Conservation (phyloP, 2,888 invertebrate species). For the Megalurothrips usitatus region DNA sequence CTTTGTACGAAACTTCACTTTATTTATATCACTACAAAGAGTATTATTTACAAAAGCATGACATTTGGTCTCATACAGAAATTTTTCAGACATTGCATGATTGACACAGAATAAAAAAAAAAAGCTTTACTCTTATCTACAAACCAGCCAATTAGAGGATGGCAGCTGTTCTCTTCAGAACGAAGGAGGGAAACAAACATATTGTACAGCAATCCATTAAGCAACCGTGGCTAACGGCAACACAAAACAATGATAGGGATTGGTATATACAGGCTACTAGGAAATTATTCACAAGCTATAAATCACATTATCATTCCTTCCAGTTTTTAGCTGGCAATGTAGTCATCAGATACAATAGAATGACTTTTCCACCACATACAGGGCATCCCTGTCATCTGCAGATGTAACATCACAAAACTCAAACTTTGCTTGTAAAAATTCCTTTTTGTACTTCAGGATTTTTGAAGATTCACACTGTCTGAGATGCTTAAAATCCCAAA, state of each 20-base stretch:
- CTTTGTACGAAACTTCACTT: not conserved
- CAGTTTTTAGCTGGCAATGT: not conserved
- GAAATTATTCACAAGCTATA: not conserved
- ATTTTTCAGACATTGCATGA: not conserved
- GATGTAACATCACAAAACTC: no score
- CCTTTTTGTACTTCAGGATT: no score
- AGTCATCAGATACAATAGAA: no score
- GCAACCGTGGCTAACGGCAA: not conserved
- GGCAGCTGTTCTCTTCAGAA: no score
- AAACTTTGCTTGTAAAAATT: no score
- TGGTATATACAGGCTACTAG: not conserved
- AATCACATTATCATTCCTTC: not conserved
- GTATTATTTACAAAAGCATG: conserved; percentile 16
- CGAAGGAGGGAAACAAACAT: not conserved
- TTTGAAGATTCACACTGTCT: no score
- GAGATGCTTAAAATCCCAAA: no score
- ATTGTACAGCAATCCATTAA: not conserved
- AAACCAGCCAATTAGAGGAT: not conserved
- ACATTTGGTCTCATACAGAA: conserved; percentile 7
- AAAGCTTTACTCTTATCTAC: not conserved
- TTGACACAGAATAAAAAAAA: not conserved
- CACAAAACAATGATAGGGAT: not conserved
- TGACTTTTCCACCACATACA: no score
- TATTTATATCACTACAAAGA: not conserved
- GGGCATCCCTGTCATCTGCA: no score